Percentiles rank a stretch among this genome's conserved stretches.
phyloP scores from a whole-genome alignment of 2,113 vertebrate genomes.

The rabbit (Oryctolagus cuniculus) region DNA sequence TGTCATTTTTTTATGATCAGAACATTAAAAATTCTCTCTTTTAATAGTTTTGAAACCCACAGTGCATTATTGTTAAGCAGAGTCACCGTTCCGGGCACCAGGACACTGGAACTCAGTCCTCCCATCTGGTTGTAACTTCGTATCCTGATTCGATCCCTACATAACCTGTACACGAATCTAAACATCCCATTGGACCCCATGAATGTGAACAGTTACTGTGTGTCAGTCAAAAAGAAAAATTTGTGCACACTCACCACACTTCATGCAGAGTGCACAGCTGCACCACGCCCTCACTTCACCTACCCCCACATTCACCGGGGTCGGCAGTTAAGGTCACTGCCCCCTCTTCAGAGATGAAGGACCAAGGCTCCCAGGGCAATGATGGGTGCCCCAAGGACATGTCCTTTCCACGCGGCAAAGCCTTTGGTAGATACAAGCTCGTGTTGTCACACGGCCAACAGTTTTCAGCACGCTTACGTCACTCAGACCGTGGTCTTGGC shows the following conservation, averaged over 20 bases:
- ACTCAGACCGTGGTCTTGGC: no score
- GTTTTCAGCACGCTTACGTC: not conserved
- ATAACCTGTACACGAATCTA: not conserved
- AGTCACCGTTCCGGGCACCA: not conserved
- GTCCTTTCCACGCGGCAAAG: not conserved
- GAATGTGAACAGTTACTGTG: not conserved
- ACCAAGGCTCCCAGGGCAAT: no score
- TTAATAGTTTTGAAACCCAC: not conserved
- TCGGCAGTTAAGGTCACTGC: not conserved
- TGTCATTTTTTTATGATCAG: not conserved
- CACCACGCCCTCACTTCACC: not conserved
- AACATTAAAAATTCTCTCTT: not conserved
- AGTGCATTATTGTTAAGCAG: not conserved
- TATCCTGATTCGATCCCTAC: no score
- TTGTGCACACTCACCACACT: not conserved
- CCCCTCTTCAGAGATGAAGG: not conserved
- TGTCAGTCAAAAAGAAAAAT: not conserved
- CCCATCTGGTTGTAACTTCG: not conserved
- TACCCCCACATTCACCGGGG: not conserved
- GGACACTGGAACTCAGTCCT: not conserved
- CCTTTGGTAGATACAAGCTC: rapidly evolving
- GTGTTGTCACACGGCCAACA: rapidly evolving
- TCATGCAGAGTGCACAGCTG: not conserved
- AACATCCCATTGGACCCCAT: not conserved
- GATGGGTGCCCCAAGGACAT: not conserved